Base-by-base conservation (phyloP, 2,113 vertebrate species). In the Centrocercus urophasianus region DNA sequence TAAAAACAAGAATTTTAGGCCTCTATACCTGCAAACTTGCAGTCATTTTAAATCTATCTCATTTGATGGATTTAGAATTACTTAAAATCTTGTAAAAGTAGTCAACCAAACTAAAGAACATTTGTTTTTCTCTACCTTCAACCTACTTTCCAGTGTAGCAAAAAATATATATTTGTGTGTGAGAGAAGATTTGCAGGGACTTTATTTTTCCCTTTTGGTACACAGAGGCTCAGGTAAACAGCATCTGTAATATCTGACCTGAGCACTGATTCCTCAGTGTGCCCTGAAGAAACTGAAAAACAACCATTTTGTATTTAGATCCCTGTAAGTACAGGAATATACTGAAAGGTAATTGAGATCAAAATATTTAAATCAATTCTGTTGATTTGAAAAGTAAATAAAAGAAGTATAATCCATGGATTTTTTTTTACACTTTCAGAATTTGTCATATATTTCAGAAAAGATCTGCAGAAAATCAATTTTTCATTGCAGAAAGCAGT, bases 171-270 rank as follows among this genome's bases (percentile, higher is more conserved):
- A 48, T 77, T 73, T 89, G 7, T 86, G n/a, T 83, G 63, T 70
- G 28, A 6, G 18, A 67, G 71, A 94, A 93, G 75, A 86, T 77
- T 91, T 95, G 13, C 64, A 52, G 76, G 34, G 61, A 88, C 28
- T 93, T 92, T 93, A 43, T 59, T 91, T 95, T 94, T 92, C 27
- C 48, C 25, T 17, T 85, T 87, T 64, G 64, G 42, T 93, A 89
- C 82, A 79, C 64, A 88, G 63, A 95, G 38, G 60, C 65, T 88
- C 63, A 77, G 50, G 71, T 86, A 85, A 86, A 70, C 50, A 94
- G 38, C 65, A 77, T 87, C 75, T 93, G 47, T 89, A 89, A 93
- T 89, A 89, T 76, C 56, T 88, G 75, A 93, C 67, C 60, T 47
- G 65, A 83, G 38, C 28, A 71, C 20, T 74, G 34, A 40, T 86